Base-by-base conservation (phyloP, 92 coral and sea anemone genomes). In the Paragorgia papillata region DNA sequence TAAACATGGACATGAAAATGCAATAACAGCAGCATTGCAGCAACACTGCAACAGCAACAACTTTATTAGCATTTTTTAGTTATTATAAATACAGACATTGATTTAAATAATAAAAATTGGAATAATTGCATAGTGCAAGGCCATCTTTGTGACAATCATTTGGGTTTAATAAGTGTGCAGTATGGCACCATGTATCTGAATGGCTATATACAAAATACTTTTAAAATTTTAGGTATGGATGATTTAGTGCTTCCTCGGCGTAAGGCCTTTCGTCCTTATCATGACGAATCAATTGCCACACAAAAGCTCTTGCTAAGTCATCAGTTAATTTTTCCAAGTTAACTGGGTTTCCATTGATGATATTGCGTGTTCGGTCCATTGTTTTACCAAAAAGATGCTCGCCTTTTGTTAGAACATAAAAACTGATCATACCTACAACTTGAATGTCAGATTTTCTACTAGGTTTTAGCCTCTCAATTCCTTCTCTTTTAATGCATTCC, bases 361-460 rank as follows among this genome's bases (percentile, higher is more conserved):
- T 62, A 30, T 62, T 62, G 10, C 7, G 27, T 43, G 19, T 31
- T 31, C 68, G 39, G 19, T 62, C 68, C 7, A 15, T 1, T 9
- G 34, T 1, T 2, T 6, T 19, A 2, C 68, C 68, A 33, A 62
- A 62, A 0, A 43, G 68, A 28, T 62, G 68, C 8, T 31, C 40
- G 24, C 68, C 68, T 33, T 62, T 62, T 3, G 46, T 62, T 62
- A 30, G 18, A 9, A 62, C 40, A 22, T 31, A 62, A 10, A 1
- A 62, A 34, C 43, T 25, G 6, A 62, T 31, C 68, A 62, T 62
- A 31, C 68, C 68, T 33, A 43, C 68, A 8, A 62, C 68, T 14
- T 62, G 68, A 13, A 62, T 18, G 31, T 62, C 68, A 18, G 68
- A 62, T 15, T 62, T 31, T 10, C 31, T 62, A 13, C 31, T 62